Evolutionary conservation across 2,888 invertebrate species (phyloP), one percentile per base, ranked within the genome.

Genomic region (Neria commutata): DNA sequence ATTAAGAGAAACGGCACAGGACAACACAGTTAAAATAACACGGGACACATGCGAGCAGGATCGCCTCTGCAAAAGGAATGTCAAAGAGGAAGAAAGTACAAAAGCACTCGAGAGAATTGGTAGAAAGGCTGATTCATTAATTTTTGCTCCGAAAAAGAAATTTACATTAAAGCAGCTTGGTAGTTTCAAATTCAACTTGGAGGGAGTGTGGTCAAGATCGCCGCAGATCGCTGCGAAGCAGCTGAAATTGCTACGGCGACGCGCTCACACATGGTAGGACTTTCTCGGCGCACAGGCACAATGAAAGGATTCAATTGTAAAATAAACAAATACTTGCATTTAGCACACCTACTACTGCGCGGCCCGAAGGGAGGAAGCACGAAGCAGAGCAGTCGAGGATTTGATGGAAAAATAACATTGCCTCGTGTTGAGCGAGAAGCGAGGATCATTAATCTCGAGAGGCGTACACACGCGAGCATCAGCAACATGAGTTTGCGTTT

Each of bases 371-470:
- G 42, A 14, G 19, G 19, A 42, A 42, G 16, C 23, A 17, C 40
- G 33, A 33, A 33, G 8, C 14, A 33, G 23, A 24, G 11, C 5
- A 21, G 46, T 23, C 6, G 16, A 25, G 47, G 33, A 33, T 25
- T 25, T 47, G 11, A 47, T 6, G 42, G 25, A 40, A 24, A 16
- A 40, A n/a, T n/a, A 50, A 33, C 6, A 50, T 33, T 16, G 25
- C n/a, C 11, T 21, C 42, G 21, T 42, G 42, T 21, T 17, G 37
- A 4, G 6, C 11, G 6, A 6, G 21, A 17, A 42, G 42, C n/a
- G 42, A 42, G 19, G 45, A 51, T 53, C 53, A 53, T 53, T 53
- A 53, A 45, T 53, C 53, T 53, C 53, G 45, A 53, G 45, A 40
- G 53, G 53, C 53, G 53, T 53, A 26, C 26, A 53, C 53, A 26